Base-by-base conservation (phyloP, 92 coral and sea anemone genomes). In the Epizoanthus fatuus region DNA sequence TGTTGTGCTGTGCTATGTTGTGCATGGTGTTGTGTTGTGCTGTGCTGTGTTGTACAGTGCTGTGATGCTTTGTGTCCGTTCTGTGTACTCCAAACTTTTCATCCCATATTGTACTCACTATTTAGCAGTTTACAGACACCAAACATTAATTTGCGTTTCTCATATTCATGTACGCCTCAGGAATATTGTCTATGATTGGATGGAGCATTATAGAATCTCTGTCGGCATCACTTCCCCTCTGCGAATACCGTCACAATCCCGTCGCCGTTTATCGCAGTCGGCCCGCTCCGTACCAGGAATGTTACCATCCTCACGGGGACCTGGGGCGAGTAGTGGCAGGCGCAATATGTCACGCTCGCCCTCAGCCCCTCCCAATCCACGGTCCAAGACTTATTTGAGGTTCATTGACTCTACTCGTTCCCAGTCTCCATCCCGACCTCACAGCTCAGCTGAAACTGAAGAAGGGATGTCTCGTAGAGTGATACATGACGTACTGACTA, bases 301-400 rank as follows among this genome's bases (percentile, higher is more conserved):
- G 35, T 83, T 97, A 72, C 98, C 98, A 13, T 97, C 99, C 19
- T 73, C 87, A 9, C 76, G 79, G 49, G 80, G 77, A 52, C 54
- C 75, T 64, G 58, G 78, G 78, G 62, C 70, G 25, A 78, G 74
- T 25, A 42, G 82, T 20, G 67, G 83, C 63, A 86, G 81, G 81
- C 76, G 85, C 74, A 70, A 32, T 7, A 82, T 87, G 16, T 4
- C 69, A 4, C 98, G 99, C 3, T 88, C 95, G 49, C 99, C 99
- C 58, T 97, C 99, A 55, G 99, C 99, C 32, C 99, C 99, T 59
- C 96, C 98, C 15, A 90, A 83, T 10, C 94, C 94, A 80, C 95
- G 95, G 56, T 83, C 86, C 22, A 88, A 89, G 40, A 89, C 82
- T 3, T 56, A 66, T 16, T 42, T 39, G 11, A 80, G 67, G 47